A percentile compares a stretch with the other conserved stretches of the same genome.
phyloP scores from a whole-genome alignment of 1,140 invertebrate species.

The Limonius californicus region DNA sequence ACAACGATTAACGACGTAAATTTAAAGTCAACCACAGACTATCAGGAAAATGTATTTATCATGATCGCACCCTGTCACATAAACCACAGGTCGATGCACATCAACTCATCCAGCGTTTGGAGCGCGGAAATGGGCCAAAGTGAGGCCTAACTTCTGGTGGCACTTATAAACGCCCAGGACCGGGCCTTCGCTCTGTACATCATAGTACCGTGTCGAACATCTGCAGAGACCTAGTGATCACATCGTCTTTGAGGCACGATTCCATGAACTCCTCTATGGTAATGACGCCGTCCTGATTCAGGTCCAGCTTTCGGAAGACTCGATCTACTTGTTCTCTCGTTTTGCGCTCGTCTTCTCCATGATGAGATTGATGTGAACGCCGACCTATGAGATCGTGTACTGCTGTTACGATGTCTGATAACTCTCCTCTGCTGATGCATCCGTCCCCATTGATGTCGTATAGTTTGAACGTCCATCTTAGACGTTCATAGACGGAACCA shows the following conservation, averaged over 20 bases:
- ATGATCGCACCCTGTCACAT: not conserved
- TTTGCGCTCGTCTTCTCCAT: constrained; percentile 71
- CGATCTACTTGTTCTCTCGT: constrained; percentile 77
- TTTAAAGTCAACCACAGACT: no score
- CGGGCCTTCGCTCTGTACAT: constrained; percentile 43
- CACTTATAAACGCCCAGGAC: constrained; percentile 3
- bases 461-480: constrained; percentile 91
- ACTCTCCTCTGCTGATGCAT: constrained; percentile 84
- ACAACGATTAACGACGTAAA: no score
- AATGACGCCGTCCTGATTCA: constrained; percentile 92
- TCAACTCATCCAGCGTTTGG: not conserved
- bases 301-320: constrained; percentile 86
- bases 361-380: constrained; percentile 56
- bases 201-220: constrained; percentile 78
- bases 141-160: not conserved
- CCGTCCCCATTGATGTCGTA: constrained; percentile 96
- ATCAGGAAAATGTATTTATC: not conserved
- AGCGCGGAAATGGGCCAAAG: not conserved
- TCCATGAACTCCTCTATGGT: constrained; percentile 96
- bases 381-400: constrained; percentile 89
- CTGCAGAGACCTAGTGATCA: constrained; percentile 75
- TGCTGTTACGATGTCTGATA: constrained; percentile 85
- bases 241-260: constrained; percentile 86
- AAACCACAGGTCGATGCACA: not conserved
- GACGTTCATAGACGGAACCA: constrained; percentile 86